Base-by-base conservation (phyloP, 2,797 vertebrate genomes). In the Phylloscopus collybita region DNA sequence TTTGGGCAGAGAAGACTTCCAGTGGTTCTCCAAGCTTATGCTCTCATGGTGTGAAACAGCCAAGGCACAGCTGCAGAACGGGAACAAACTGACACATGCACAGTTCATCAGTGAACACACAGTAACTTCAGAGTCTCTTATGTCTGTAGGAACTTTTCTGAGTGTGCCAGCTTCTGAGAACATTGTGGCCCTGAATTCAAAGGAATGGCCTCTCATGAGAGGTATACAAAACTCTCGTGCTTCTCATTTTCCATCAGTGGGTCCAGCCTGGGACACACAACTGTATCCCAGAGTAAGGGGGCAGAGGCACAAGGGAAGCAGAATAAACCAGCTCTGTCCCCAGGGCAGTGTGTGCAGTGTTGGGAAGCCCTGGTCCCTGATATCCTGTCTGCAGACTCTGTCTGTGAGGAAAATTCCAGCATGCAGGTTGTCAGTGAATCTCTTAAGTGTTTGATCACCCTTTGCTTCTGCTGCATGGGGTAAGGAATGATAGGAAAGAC, bases 101-200 rank as follows among this genome's bases (percentile, higher is more conserved):
- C 2, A 1, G 6, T 47, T 80, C 60, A 8, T 5, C 0, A 0
- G 56, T 30, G 59, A 72, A 18, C 42, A 29, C 32, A 1, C 42
- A 21, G 42, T 16, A 51, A 50, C 69, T 36, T 45, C 32, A 1
- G 65, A 65, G 44, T 36, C 36, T 73, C 44, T 38, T 23, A 27
- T 56, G 57, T 25, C 45, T 60, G 10, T 45, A 44, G 65, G 75
- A 78, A 6, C 38, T 11, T 26, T 72, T 67, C n/a, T 30, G 44
- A 50, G 11, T 57, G 27, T 8, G 3, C 11, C 9, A 25, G 59
- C 44, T 66, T 30, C 71, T 59, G 71, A 65, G 74, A 59, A 34
- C 12, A 7, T 6, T 69, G 45, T 59, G 30, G 23, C 54, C 59
- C 42, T 64, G 66, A 64, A 29, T 60, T 74, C 57, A 51, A 65